Conservation (phyloP, 2,797 vertebrate genomes). For the Melanogrammus aeglefinus region DNA sequence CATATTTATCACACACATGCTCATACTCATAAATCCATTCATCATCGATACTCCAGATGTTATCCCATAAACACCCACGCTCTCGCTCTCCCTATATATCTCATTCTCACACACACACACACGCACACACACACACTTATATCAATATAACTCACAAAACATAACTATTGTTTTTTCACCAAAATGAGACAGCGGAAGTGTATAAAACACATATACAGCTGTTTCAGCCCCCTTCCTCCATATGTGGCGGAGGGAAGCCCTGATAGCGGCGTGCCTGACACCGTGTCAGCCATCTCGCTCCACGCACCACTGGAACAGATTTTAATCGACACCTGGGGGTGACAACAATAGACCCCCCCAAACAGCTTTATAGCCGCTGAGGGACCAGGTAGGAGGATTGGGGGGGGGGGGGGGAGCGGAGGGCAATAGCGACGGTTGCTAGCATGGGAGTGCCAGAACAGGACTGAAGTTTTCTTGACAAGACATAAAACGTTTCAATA, state of each 20-base stretch:
- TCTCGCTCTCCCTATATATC: background rate
- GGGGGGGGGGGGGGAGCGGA: too few species aligned
- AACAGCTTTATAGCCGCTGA: background rate
- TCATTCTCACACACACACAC: background rate
- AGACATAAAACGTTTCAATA: too few species aligned
- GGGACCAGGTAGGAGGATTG: background rate
- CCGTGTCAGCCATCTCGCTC: background rate
- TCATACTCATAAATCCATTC: conserved; percentile 2
- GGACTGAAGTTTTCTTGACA: too few species aligned
- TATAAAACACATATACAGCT: background rate
- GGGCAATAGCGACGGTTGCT: too few species aligned
- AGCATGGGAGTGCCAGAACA: too few species aligned
- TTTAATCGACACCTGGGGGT: background rate
- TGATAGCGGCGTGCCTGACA: background rate
- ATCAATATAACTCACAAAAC: background rate
- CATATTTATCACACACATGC: background rate
- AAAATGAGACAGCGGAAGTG: background rate
- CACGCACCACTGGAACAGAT: background rate
- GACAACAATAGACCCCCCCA: background rate
- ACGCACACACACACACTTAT: background rate
- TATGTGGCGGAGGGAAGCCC: background rate
- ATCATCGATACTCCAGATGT: conserved; percentile 2
- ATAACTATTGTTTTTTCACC: background rate
- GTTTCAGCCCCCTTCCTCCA: background rate
- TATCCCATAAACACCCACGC: conserved; percentile 1